Evolutionary conservation across 2,888 invertebrate genomes (phyloP).

Genomic region (Papilio demoleus): DNA sequence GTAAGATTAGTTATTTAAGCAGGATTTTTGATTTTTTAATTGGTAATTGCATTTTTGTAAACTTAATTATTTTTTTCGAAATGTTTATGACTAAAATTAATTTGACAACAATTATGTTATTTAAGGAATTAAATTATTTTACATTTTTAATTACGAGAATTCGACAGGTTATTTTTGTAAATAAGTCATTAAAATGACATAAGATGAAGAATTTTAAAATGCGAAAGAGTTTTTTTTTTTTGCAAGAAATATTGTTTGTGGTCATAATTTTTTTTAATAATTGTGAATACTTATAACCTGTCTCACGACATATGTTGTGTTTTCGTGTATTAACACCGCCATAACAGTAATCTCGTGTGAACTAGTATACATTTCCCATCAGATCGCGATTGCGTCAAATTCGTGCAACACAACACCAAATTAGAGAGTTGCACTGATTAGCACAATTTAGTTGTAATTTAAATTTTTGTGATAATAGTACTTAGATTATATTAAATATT

Average conservation of each 20-base stretch:
- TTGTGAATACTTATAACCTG: slow-evolving; percentile 62
- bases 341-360: slow-evolving; percentile 59
- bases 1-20: slow-evolving; percentile 66
- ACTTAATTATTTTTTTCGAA: slow-evolving; percentile 42
- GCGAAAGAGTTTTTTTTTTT: background rate
- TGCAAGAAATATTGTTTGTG: slow-evolving; percentile 8
- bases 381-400: slow-evolving; percentile 67
- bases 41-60: slow-evolving; percentile 52
- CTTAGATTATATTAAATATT: slow-evolving; percentile 60
- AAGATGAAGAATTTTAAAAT: slow-evolving; percentile 14
- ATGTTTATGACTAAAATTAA: slow-evolving; percentile 40
- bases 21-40: slow-evolving; percentile 47
- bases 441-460: slow-evolving; percentile 76
- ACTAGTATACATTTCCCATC: slow-evolving; percentile 75
- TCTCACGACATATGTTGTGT: slow-evolving; percentile 83
- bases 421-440: slow-evolving; percentile 59
- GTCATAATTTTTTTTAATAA: slow-evolving; percentile 36
- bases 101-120: slow-evolving; percentile 25
- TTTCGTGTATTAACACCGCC: slow-evolving; percentile 45
- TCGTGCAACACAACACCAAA: slow-evolving; percentile 55
- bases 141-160: slow-evolving; percentile 22
- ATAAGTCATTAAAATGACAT: slow-evolving; percentile 32
- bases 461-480: slow-evolving; percentile 81
- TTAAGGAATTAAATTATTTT: slow-evolving; percentile 17
- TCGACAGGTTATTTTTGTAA: slow-evolving; percentile 37